Percentiles rank a stretch among this genome's conserved stretches.
phyloP scores from a whole-genome alignment of 1,140 invertebrate genomes.

The Nautilus pompilius region DNA sequence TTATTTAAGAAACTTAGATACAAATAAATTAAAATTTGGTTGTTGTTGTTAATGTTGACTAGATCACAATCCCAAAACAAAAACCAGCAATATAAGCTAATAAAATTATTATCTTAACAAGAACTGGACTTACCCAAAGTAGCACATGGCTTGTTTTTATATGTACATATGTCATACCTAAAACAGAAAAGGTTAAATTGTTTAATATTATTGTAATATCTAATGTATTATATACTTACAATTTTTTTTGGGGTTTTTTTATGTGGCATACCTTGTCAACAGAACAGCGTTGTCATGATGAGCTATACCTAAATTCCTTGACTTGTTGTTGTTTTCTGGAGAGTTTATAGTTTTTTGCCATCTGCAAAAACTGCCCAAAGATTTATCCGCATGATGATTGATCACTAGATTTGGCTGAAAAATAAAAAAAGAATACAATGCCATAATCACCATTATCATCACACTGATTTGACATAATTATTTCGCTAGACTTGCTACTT shows the following conservation, averaged over 20 bases:
- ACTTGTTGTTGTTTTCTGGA: conserved; percentile 56
- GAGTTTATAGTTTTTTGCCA: conserved; percentile 76
- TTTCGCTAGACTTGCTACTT: not conserved
- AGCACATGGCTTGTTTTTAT: conserved; percentile 69
- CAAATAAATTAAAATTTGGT: too few species aligned
- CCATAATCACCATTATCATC: not conserved
- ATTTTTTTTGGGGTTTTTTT: not conserved
- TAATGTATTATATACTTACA: not conserved
- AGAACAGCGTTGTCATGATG: conserved; percentile 91
- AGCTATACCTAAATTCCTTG: conserved; percentile 66
- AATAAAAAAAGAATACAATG: not conserved
- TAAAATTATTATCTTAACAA: too few species aligned
- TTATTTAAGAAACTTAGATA: too few species aligned
- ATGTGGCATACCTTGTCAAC: conserved; percentile 69
- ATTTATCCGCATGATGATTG: conserved; percentile 75
- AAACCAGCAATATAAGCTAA: too few species aligned
- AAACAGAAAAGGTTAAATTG: conserved; percentile 13
- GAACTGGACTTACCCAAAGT: conserved; percentile 64
- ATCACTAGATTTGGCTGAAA: conserved; percentile 49
- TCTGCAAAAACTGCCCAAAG: conserved; percentile 78
- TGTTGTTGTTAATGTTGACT: too few species aligned
- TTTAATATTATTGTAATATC: not conserved
- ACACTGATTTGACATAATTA: not conserved
- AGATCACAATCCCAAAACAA: too few species aligned
- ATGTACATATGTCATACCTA: conserved; percentile 78